phyloP scores from a whole-genome alignment of 1,140 invertebrate species.

The Aleiodes sp. region DNA sequence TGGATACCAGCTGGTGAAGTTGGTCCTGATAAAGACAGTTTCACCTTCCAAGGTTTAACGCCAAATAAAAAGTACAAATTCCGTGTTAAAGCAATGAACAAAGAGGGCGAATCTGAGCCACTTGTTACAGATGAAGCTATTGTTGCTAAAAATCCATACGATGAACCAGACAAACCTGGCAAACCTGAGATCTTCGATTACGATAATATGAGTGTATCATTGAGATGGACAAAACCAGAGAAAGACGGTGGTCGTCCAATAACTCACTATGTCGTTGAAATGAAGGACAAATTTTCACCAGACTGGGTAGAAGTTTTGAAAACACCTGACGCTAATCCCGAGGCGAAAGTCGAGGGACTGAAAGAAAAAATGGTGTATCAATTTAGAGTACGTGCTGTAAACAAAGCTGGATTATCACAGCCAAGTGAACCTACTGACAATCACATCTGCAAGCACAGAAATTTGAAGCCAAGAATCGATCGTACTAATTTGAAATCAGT shows the following conservation, averaged over 20 bases:
- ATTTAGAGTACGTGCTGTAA: slow-evolving; percentile 90
- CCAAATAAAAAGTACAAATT: slow-evolving; percentile 99
- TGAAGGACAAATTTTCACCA: slow-evolving; percentile 92
- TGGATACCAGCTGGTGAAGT: slow-evolving; percentile 93
- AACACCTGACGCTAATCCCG: slow-evolving; percentile 79
- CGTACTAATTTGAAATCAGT: slow-evolving; percentile 86
- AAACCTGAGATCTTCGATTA: slow-evolving; percentile 95
- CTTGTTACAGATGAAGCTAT: slow-evolving; percentile 90
- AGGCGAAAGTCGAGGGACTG: slow-evolving; percentile 84
- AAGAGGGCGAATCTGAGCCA: slow-evolving; percentile 97
- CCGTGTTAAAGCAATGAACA: slow-evolving; percentile 97
- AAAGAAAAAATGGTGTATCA: slow-evolving; percentile 95
- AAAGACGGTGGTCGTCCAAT: slow-evolving; percentile 96
- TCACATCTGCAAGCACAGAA: slow-evolving; percentile 92
- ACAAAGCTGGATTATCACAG: slow-evolving; percentile 87
- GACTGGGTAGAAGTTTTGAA: slow-evolving; percentile 90
- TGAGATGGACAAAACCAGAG: slow-evolving; percentile 90
- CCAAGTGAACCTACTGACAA: slow-evolving; percentile 93
- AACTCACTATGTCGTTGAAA: slow-evolving; percentile 93
- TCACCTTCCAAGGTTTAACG: slow-evolving; percentile 91
- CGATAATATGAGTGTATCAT: slow-evolving; percentile 87
- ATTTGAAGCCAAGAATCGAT: slow-evolving; percentile 92
- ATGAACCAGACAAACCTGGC: slow-evolving; percentile 86
- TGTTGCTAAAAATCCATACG: slow-evolving; percentile 95
- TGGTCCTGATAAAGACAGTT: slow-evolving; percentile 81